Conservation (phyloP, 1,140 invertebrate genomes). For the Drosophila ambigua region DNA sequence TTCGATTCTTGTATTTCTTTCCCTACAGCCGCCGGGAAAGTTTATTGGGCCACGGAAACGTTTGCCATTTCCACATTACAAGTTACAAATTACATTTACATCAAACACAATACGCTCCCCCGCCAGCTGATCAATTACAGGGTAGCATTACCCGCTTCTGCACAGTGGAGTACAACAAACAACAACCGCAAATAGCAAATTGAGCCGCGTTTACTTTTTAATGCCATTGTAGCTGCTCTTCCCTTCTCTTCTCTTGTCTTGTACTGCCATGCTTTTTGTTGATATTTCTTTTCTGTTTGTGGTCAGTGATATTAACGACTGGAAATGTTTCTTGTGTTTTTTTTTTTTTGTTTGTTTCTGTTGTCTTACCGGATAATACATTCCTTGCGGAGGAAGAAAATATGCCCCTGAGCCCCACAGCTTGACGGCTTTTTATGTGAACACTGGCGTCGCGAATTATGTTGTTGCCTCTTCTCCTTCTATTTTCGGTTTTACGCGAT, state of each 20-base stretch:
- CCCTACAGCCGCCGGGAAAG: too few relatives aligned
- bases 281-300: conserved; percentile 5
- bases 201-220: conserved; percentile 28
- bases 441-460: conserved; percentile 71
- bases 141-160: not conserved
- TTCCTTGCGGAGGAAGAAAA: conserved; percentile 95
- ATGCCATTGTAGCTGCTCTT: too few relatives aligned
- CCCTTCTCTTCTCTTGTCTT: too few relatives aligned
- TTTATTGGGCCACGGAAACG: too few relatives aligned
- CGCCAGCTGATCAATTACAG: too few relatives aligned
- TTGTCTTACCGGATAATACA: conserved; percentile 94
- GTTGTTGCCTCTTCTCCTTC: conserved; percentile 36
- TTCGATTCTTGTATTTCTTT: too few relatives aligned
- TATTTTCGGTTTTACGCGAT: conserved; percentile 12
- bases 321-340: conserved; percentile 24
- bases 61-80: too few relatives aligned
- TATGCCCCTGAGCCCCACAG: conserved; percentile 96
- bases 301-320: conserved; percentile 26
- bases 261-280: not conserved
- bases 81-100: too few relatives aligned
- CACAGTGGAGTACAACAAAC: conserved; percentile 9
- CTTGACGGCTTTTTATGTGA: conserved; percentile 91
- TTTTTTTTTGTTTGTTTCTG: not conserved
- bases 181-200: conserved; percentile 41
- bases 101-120: too few relatives aligned